Evolutionary conservation across 2,797 vertebrate species (phyloP).

Genomic region (Thalassophryne amazonica): DNA sequence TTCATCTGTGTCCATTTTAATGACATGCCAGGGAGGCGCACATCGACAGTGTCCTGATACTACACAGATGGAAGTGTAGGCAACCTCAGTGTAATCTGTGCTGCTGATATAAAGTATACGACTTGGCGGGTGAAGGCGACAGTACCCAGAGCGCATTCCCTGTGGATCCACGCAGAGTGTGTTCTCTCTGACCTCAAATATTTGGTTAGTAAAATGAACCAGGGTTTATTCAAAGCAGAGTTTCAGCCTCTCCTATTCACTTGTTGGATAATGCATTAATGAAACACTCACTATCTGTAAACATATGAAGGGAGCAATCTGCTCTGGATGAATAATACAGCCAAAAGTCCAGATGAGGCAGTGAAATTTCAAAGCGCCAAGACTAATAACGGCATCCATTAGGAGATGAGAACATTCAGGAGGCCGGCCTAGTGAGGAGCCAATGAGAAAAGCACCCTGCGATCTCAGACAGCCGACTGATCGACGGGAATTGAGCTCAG

Average conservation of each 20-base stretch:
- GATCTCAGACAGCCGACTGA: conserved; percentile 43
- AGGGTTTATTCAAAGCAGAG: conserved; percentile 67
- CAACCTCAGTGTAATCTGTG: conserved; percentile 70
- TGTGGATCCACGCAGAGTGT: conserved; percentile 55
- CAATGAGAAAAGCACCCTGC: conserved; percentile 24
- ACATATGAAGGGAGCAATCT: conserved; percentile 60
- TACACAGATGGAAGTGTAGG: conserved; percentile 64
- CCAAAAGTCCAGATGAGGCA: conserved; percentile 70
- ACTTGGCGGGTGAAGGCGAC: conserved; percentile 49
- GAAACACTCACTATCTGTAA: conserved; percentile 69
- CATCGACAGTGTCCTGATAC: conserved; percentile 64
- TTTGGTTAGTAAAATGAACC: conserved; percentile 73
- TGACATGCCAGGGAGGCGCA: conserved; percentile 55
- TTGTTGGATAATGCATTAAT: conserved; percentile 65
- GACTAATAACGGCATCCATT: conserved; percentile 73
- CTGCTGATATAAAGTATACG: conserved; percentile 66
- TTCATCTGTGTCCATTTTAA: conserved; percentile 73
- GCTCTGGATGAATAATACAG: conserved; percentile 59
- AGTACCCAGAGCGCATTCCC: conserved; percentile 36
- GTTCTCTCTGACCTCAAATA: conserved; percentile 71
- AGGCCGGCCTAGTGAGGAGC: conserved; percentile 38
- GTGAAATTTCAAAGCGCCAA: conserved; percentile 68
- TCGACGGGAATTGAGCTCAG: conserved; percentile 49
- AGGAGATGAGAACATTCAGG: conserved; percentile 60
- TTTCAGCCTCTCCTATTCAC: conserved; percentile 58